Conservation (phyloP, 2,888 invertebrate genomes). For the Trachelus tabidus region DNA sequence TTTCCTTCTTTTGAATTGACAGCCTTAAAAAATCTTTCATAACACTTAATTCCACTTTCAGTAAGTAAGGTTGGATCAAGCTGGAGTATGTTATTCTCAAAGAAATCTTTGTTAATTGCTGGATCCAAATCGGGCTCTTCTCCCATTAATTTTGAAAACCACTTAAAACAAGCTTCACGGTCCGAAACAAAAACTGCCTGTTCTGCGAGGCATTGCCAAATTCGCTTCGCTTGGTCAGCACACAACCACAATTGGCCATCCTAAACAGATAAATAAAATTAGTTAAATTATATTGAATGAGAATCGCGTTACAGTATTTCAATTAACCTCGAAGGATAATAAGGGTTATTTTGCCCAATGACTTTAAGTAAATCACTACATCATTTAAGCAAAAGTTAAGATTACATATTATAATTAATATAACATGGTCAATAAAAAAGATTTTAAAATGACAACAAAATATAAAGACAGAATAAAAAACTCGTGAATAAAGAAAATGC, state of each 20-base stretch:
- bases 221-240: conserved; percentile 96
- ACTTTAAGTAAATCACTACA: no score
- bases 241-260: conserved; percentile 97
- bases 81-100: conserved; percentile 92
- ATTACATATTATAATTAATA: no score
- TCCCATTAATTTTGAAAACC: conserved; percentile 97
- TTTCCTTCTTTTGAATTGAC: conserved; percentile 96
- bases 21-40: conserved; percentile 90
- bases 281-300: background rate
- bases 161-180: conserved; percentile 96
- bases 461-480: no score
- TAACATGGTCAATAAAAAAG: no score
- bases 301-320: no score
- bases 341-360: no score
- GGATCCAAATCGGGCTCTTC: conserved; percentile 98
- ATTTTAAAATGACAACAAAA: no score
- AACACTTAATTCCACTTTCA: conserved; percentile 94
- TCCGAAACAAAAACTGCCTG: conserved; percentile 92
- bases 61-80: conserved; percentile 91
- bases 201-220: conserved; percentile 96
- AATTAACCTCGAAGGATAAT: no score
- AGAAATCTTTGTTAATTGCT: conserved; percentile 94
- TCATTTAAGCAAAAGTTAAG: no score
- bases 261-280: conserved; percentile 57
- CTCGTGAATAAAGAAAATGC: no score